Evolutionary conservation across 1,140 invertebrate genomes (phyloP).

Genomic region (Lethrus apterus): DNA sequence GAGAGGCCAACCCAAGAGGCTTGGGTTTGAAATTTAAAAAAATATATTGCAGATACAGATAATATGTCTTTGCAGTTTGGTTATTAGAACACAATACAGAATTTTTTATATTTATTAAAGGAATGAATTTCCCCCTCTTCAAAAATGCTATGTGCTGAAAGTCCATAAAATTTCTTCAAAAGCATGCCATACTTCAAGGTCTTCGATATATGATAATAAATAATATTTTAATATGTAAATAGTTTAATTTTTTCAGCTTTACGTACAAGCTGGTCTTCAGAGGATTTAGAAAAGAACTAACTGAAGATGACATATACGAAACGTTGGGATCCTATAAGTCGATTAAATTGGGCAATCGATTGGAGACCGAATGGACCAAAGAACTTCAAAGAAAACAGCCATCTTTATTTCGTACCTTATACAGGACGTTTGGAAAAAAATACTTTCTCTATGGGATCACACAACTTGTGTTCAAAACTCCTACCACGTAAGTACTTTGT

Average conservation of each 20-base stretch:
- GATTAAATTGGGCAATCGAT: conserved; percentile 45
- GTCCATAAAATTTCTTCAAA: background rate
- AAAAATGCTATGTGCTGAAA: background rate
- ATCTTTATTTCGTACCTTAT: conserved; percentile 4
- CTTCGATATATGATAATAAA: background rate
- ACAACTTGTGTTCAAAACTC: conserved; percentile 9
- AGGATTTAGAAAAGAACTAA: conserved; percentile 32
- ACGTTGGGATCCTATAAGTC: conserved; percentile 51
- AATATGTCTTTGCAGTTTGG: too few species aligned
- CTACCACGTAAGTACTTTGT: conserved; percentile 10
- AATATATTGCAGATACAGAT: too few species aligned
- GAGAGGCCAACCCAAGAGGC: too few species aligned
- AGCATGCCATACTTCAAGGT: background rate
- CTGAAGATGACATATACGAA: conserved; percentile 50
- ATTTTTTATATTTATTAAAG: background rate
- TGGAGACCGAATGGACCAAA: conserved; percentile 46
- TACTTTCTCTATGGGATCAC: background rate
- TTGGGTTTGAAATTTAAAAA: too few species aligned
- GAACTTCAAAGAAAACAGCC: conserved; percentile 26
- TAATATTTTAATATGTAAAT: background rate
- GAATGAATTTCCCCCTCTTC: background rate
- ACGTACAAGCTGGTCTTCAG: conserved; percentile 1
- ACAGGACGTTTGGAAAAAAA: conserved; percentile 5
- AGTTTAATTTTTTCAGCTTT: conserved; percentile 9
- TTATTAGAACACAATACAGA: background rate